A percentile compares a stretch with the other conserved stretches of the same genome.
Evolutionary conservation across 2,888 invertebrate species (phyloP).

Genomic region (Zaprionus lineosus): DNA sequence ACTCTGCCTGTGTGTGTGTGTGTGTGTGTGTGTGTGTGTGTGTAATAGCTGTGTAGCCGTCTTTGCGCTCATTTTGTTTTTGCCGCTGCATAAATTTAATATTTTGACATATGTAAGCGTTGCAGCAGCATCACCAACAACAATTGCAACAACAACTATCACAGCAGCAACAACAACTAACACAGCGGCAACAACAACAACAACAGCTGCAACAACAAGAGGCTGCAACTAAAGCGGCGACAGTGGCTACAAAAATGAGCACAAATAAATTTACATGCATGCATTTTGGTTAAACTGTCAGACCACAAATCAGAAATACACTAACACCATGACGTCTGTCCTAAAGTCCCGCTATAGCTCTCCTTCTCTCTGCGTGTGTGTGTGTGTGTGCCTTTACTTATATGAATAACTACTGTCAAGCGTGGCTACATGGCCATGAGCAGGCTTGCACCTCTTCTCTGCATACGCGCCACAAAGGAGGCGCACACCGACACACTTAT

Average conservation of each 20-base stretch:
- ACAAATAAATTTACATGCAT: constrained; percentile 78
- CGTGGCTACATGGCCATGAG: constrained; percentile 56
- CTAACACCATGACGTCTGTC: constrained; percentile 60
- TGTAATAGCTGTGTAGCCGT: constrained; percentile 43
- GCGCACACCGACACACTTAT: neutral
- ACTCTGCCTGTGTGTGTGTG: too few relatives aligned
- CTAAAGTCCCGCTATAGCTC: constrained; percentile 3
- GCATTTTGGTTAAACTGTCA: constrained; percentile 78
- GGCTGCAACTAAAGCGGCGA: constrained; percentile 17
- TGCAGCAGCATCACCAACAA: constrained; percentile 33
- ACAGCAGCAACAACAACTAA: constrained; percentile 24
- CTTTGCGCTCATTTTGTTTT: constrained; percentile 67
- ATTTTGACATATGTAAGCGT: constrained; percentile 78
- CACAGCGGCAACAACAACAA: constrained; percentile 20
- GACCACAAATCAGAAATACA: constrained; percentile 80
- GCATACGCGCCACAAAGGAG: constrained; percentile 33
- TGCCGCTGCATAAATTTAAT: constrained; percentile 77
- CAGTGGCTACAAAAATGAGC: constrained; percentile 66
- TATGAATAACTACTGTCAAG: constrained; percentile 75
- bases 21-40: constrained; percentile 11
- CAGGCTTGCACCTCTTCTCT: constrained; percentile 18
- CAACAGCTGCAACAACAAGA: constrained; percentile 31
- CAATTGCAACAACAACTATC: constrained; percentile 22
- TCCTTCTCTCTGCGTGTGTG: neutral
- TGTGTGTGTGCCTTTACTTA: constrained; percentile 44